Evolutionary conservation across 2,113 vertebrate genomes (phyloP), one percentile per base, ranked within the genome.

Genomic region (Aepyceros melampus): DNA sequence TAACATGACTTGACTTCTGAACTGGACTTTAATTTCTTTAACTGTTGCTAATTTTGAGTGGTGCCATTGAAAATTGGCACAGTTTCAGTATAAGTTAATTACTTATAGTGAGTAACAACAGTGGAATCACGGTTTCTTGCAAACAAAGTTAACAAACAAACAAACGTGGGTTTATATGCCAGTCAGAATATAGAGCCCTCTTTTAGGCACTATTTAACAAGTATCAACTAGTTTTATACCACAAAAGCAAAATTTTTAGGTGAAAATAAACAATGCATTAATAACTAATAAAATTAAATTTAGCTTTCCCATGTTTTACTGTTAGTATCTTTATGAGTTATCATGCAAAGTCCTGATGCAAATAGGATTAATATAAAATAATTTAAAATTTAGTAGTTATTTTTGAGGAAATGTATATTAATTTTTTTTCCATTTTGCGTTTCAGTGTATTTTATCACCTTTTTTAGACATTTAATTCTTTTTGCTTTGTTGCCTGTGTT

Each of bases 31-130:
- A 81, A 29, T 86, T 94, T 43, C 47, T 97, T 95, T 87, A 40
- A 55, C 45, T 25, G 53, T 85, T 96, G 45, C n/a, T 89, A 27
- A 62, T 51, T 89, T 96, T 78, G 67, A 96, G 82, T 93, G 85
- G 10, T 64, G 6, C 36, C n/a, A 27, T 13, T 74, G 74, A 88
- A 92, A 92, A 83, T 33, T 36, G 33, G 55, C 12, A 43, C 40
- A 14, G 9, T 82, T 91, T 86, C 36, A 87, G 36, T 60, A 93
- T 40, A 92, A 93, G 16, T 86, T 92, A 96, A 94, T 97, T 96
- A 91, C 31, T 87, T 95, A 86, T 36, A 74, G 27, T 56, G 55
- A 91, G 17, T 83, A 79, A 93, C 31, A 84, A 88, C 7, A 78
- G 79, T 64, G 3, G 21, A 89, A 78, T 94, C 56, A 51, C 58